Evolutionary conservation across 2,888 invertebrate genomes (phyloP).

Genomic region (Hesperia comma): DNA sequence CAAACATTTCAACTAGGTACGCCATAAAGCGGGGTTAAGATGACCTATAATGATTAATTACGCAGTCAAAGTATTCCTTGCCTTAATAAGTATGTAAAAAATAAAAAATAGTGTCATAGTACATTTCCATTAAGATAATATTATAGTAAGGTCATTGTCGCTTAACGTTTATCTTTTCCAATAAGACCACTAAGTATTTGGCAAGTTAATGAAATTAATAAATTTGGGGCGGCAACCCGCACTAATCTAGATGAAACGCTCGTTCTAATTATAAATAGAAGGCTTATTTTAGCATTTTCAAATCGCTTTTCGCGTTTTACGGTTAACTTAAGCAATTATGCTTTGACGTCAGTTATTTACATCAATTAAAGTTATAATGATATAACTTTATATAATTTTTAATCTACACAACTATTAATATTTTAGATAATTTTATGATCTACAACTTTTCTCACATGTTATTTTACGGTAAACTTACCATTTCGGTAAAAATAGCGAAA

Average conservation of each 20-base stretch:
- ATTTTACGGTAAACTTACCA: too few species aligned
- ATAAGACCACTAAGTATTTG: constrained; percentile 10
- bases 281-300: constrained; percentile 37
- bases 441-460: too few species aligned
- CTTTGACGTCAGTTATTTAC: not conserved
- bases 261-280: constrained; percentile 42
- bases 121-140: too few species aligned
- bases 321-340: constrained; percentile 20
- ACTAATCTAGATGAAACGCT: constrained; percentile 45
- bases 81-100: too few species aligned
- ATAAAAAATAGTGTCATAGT: too few species aligned
- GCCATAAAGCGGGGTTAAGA: too few species aligned
- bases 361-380: not conserved
- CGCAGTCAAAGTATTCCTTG: too few species aligned
- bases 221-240: constrained; percentile 41
- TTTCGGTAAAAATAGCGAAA: too few species aligned
- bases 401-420: too few species aligned
- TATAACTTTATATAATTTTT: not conserved
- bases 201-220: constrained; percentile 47
- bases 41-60: too few species aligned
- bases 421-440: not conserved
- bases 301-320: constrained; percentile 22
- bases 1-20: too few species aligned
- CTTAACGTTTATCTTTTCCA: not conserved
- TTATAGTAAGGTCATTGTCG: not conserved